Conservation (phyloP, 2,888 invertebrate genomes). For the Sclerodermus sp. region DNA sequence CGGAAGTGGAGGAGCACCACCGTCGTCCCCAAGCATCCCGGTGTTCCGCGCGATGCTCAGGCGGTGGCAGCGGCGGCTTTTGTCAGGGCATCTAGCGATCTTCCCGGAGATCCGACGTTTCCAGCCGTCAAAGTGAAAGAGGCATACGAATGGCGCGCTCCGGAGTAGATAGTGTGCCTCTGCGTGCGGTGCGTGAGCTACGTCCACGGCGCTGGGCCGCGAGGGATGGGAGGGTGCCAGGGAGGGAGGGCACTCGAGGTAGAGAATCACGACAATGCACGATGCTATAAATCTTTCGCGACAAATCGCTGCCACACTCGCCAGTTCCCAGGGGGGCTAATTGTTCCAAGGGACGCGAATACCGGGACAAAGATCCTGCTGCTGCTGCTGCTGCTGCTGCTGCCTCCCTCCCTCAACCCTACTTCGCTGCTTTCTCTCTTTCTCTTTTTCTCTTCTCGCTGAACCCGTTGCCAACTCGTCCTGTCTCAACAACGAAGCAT, state of each 20-base stretch:
- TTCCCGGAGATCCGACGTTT: conserved; percentile 24
- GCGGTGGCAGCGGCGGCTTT: conserved; percentile 4
- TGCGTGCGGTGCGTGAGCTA: too few relatives aligned
- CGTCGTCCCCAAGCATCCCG: conserved; percentile 31
- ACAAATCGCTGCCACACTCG: conserved; percentile 45
- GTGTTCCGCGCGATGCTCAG: conserved; percentile 36
- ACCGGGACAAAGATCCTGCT: too few relatives aligned
- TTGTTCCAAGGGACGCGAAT: conserved; percentile 44
- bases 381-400: too few relatives aligned
- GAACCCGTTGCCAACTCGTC: too few relatives aligned
- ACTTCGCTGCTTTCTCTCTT: conserved; percentile 2
- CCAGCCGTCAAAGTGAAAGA: conserved; percentile 21
- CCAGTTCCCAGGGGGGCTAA: conserved; percentile 44
- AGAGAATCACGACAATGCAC: conserved; percentile 31
- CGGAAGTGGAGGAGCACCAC: conserved; percentile 12
- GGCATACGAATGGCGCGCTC: conserved; percentile 9
- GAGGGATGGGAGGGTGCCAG: conserved; percentile 1
- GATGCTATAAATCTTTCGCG: conserved; percentile 49
- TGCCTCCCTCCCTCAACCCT: conserved; percentile 14
- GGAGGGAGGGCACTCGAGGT: conserved; percentile 2
- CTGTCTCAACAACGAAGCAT: too few relatives aligned
- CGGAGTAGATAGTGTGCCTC: conserved; percentile 12
- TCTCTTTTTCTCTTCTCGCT: too few relatives aligned
- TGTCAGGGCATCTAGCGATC: conserved; percentile 27
- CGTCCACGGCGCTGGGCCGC: neutral